Evolutionary conservation across 2,113 vertebrate species (phyloP), one percentile per base, ranked within the genome.

Genomic region (Crocuta crocuta): DNA sequence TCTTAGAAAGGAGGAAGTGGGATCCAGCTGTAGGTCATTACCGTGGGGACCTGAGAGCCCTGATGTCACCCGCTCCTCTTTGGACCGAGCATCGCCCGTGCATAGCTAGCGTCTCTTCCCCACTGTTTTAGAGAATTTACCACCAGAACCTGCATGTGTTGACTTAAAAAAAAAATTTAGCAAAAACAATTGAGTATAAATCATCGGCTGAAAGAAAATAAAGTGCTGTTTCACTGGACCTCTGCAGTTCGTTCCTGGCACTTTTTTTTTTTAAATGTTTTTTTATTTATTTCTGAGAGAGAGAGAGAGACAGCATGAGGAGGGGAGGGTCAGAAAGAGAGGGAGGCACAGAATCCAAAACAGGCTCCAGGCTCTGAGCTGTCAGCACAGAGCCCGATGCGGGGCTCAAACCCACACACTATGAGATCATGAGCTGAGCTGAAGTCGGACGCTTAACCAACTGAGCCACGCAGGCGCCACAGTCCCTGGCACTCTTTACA

Each of bases 201-300:
- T 83, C 85, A 91, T 55, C 31, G 1, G 48, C 84, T 45, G 45
- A 84, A 87, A 95, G 91, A 93, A 94, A 97, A 73, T 89, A 93
- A 97, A 94, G 79, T 48, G 28, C 89, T 58, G 21, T 31, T 81
- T 93, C 73, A 50, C 35, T 71, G 55, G 79, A 79, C 68, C 26
- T 90, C 10, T 68, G 50, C 66, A 4, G 84, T 93, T 92, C n/a
- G 66, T 90, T 86, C 89, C 28, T 80, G 48, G 31, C 28, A 10
- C 7, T 28, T 26, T 53, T 83, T 65, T 39, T 39, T 35, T 35
- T 35, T 35, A 39, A 39, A 39, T 39, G 39, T 39, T 39, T 39
- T 39, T 39, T 39, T 39, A 39, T 39, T 39, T 39, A 39, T 39
- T 39, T 39, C 39, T 39, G 39, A 39, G 39, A 39, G 39, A 39